These are phyloP conservation scores for Nasua narica DNA, from an alignment of 2,797 vertebrate genomes.

Conservation along the genomic window DNA sequence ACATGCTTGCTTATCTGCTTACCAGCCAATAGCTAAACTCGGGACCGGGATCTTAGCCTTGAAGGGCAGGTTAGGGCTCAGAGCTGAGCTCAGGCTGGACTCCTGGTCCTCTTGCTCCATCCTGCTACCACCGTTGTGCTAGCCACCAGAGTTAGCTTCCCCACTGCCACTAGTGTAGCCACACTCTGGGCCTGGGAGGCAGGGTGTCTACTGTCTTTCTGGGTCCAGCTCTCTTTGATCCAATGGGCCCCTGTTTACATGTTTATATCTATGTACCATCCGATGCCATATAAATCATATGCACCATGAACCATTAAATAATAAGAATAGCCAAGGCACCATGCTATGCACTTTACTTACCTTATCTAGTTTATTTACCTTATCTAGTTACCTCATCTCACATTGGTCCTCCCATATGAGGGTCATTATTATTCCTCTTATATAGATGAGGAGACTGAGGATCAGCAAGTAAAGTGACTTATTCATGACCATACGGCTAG, in stretches of 20 bases:
- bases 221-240: not conserved
- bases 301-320: not conserved
- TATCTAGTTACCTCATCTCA: not conserved
- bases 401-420: not conserved
- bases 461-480: not conserved
- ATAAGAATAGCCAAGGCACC: not conserved
- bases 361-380: not conserved
- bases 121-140: not conserved
- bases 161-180: not conserved
- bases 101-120: not conserved
- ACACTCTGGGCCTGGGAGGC: not conserved
- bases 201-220: not conserved
- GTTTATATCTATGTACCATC: not conserved
- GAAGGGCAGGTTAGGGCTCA: not conserved
- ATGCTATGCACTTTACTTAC: not conserved
- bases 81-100: not conserved
- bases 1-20: not conserved
- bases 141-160: not conserved
- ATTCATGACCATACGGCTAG: not conserved
- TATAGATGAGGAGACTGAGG: not conserved
- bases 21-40: not conserved
- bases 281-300: not conserved
- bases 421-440: not conserved
- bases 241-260: not conserved
- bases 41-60: not conserved